phyloP scores from a whole-genome alignment of 2,888 invertebrate species.

The Caenorhabditis macrosperma region DNA sequence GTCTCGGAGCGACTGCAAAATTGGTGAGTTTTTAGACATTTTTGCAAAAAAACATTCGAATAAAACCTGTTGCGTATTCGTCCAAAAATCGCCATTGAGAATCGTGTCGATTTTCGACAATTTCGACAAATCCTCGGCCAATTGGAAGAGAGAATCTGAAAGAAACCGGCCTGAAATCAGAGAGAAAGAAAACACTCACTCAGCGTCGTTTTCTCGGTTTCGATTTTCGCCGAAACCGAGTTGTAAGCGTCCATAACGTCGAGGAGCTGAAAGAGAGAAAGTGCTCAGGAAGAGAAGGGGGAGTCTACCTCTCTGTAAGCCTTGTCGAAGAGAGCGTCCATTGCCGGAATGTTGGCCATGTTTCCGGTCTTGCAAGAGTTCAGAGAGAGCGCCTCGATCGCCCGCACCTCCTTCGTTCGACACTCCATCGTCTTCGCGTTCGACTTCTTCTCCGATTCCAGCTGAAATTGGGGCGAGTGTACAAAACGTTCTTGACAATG shows the following conservation, averaged over 20 bases:
- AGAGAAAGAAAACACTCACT: slow-evolving; percentile 19
- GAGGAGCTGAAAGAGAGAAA: slow-evolving; percentile 35
- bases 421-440: slow-evolving; percentile 36
- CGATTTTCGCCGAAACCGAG: slow-evolving; percentile 1
- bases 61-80: slow-evolving; percentile 63
- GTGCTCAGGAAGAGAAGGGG: neutral
- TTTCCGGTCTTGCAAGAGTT: slow-evolving; percentile 52
- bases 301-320: slow-evolving; percentile 50
- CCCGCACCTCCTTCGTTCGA: slow-evolving; percentile 52
- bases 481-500: too few species aligned
- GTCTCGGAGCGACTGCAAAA: slow-evolving; percentile 57
- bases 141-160: slow-evolving; percentile 56
- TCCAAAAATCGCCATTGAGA: slow-evolving; percentile 47
- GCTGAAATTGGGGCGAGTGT: too few species aligned
- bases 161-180: too few species aligned
- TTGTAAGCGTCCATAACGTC: slow-evolving; percentile 40
- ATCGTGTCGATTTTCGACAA: slow-evolving; percentile 46
- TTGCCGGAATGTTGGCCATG: slow-evolving; percentile 22
- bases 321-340: slow-evolving; percentile 56
- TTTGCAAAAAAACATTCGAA: neutral
- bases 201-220: slow-evolving; percentile 8
- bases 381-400: slow-evolving; percentile 46
- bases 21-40: neutral
- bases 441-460: slow-evolving; percentile 10
- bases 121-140: slow-evolving; percentile 50